Percentiles rank a stretch among this genome's conserved stretches.
Conservation (phyloP, 1,140 invertebrate genomes). For the Ceratina australensis region DNA sequence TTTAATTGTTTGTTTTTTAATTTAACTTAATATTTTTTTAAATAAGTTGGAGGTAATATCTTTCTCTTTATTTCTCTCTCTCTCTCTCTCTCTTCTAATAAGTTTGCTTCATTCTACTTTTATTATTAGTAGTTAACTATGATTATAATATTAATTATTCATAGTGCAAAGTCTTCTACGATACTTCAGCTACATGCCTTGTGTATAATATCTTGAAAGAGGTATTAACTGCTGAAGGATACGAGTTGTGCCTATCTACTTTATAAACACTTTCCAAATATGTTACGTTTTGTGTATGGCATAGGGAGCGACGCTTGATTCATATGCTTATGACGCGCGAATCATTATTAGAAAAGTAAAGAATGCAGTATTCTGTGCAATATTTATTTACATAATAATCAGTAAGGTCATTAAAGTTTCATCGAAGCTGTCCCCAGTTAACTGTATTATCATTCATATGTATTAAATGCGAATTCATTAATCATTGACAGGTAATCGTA, state of each 20-base stretch:
- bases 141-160: not conserved
- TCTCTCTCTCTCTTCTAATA: conserved; percentile 21
- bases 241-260: conserved; percentile 57
- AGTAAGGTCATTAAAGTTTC: conserved; percentile 26
- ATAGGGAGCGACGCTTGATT: conserved; percentile 13
- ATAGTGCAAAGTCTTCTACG: conserved; percentile 6
- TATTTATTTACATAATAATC: conserved; percentile 64
- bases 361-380: conserved; percentile 55
- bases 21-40: conserved; percentile 14
- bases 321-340: not conserved
- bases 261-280: conserved; percentile 11
- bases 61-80: too few species aligned
- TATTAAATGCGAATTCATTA: conserved; percentile 30
- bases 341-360: conserved; percentile 4
- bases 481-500: conserved; percentile 45
- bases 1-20: not conserved
- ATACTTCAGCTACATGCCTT: not conserved
- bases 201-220: conserved; percentile 9
- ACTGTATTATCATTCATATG: conserved; percentile 36
- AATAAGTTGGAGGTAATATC: not conserved
- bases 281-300: not conserved
- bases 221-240: not conserved
- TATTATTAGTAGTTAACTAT: not conserved
- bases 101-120: not conserved
- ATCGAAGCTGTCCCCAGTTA: conserved; percentile 15